A percentile compares a stretch with the other conserved stretches of the same genome.
Conservation (phyloP, 1,140 invertebrate species). For the Plodia interpunctella region DNA sequence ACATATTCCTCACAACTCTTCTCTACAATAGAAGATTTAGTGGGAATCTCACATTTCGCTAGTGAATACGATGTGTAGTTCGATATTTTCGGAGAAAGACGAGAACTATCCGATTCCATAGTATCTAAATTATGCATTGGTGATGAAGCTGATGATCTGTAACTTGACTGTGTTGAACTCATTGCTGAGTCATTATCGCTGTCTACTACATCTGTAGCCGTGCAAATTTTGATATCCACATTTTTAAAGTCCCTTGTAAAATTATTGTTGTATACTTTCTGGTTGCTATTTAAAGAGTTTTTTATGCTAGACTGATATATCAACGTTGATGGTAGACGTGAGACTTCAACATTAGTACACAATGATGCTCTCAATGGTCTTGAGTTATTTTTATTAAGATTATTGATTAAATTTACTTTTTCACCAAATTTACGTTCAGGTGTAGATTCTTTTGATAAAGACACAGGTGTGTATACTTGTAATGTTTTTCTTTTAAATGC, state of each 20-base stretch:
- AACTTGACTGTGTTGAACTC: constrained; percentile 84
- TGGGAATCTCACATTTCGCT: constrained; percentile 50
- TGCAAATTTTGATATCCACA: constrained; percentile 64
- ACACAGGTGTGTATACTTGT: constrained; percentile 79
- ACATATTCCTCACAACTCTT: constrained; percentile 56
- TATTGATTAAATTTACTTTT: constrained; percentile 46
- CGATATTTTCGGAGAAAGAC: constrained; percentile 58
- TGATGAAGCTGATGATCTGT: constrained; percentile 85
- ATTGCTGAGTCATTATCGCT: constrained; percentile 93
- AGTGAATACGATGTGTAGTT: constrained; percentile 54
- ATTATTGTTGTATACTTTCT: constrained; percentile 47
- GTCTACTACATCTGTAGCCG: constrained; percentile 79
- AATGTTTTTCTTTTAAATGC: constrained; percentile 88
- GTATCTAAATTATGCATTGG: constrained; percentile 71
- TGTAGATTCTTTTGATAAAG: constrained; percentile 63
- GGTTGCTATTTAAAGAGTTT: constrained; percentile 17
- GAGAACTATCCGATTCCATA: constrained; percentile 67
- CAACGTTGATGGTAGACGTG: constrained; percentile 18
- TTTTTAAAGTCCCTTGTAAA: constrained; percentile 52
- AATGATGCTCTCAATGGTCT: constrained; percentile 63
- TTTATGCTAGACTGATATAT: constrained; percentile 29
- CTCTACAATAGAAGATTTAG: constrained; percentile 41
- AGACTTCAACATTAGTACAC: constrained; percentile 30
- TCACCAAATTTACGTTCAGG: constrained; percentile 57
- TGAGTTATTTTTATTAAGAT: constrained; percentile 35